Percentiles rank a stretch among this genome's conserved stretches.
These are phyloP conservation scores for Oceanites oceanicus DNA, from an alignment of 2,113 vertebrate species.

Conservation along the genomic window DNA sequence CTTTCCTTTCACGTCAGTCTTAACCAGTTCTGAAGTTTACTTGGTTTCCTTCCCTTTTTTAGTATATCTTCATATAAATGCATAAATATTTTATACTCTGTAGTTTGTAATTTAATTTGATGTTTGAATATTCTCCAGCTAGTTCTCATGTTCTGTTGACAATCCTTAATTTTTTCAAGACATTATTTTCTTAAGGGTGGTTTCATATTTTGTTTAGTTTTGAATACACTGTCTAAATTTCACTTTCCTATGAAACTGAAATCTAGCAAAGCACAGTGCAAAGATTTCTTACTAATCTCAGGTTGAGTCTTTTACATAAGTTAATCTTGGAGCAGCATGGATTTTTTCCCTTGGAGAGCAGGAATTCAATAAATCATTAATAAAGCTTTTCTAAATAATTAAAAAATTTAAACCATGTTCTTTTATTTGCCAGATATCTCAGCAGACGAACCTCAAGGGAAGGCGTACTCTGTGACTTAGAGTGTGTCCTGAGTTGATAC, in stretches of 20 bases:
- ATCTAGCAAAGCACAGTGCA: neutral
- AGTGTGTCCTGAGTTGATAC: neutral
- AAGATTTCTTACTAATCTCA: neutral
- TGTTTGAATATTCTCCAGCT: neutral
- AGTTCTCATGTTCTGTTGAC: neutral
- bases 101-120: neutral
- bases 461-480: neutral
- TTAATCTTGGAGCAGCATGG: neutral
- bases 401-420: neutral
- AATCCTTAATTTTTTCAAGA: neutral
- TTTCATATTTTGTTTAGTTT: neutral
- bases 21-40: neutral
- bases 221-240: neutral
- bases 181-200: neutral
- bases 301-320: neutral
- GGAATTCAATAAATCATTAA: neutral
- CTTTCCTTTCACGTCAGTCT: neutral
- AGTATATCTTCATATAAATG: neutral
- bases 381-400: neutral
- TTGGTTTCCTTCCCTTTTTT: neutral
- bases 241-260: neutral
- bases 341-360: neutral
- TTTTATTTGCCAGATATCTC: neutral
- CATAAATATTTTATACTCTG: neutral
- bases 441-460: neutral